phyloP scores from a whole-genome alignment of 2,113 vertebrate genomes.

The Clarias macrocephalus region DNA sequence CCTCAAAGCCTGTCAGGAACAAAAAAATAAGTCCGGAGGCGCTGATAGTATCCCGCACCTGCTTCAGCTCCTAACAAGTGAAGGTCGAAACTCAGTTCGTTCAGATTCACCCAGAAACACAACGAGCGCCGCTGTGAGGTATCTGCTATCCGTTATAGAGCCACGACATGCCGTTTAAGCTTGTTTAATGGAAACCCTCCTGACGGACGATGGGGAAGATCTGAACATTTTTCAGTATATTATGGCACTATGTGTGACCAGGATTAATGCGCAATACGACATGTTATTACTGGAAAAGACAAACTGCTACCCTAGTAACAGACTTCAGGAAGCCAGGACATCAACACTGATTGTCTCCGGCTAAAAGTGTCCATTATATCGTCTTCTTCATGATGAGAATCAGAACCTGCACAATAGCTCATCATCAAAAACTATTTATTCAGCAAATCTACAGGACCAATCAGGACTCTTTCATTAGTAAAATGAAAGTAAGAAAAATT shows the following conservation, averaged over 20 bases:
- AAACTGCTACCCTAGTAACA: not conserved
- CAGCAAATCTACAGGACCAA: not conserved
- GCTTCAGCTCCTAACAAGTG: not conserved
- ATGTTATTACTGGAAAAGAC: slow-evolving; percentile 2
- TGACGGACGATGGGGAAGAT: not conserved
- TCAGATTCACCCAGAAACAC: slow-evolving; percentile 14
- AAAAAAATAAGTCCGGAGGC: slow-evolving; percentile 28
- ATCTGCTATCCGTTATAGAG: not conserved
- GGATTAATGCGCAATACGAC: not conserved
- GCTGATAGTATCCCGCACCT: not conserved
- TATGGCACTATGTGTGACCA: not conserved
- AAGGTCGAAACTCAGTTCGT: slow-evolving; percentile 14
- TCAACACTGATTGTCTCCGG: too few species aligned
- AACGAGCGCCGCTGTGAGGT: not conserved
- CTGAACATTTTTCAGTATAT: not conserved
- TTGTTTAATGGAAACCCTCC: not conserved
- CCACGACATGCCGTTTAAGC: not conserved
- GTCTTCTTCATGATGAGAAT: not conserved
- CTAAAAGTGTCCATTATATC: not conserved
- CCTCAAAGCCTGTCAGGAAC: slow-evolving; percentile 20
- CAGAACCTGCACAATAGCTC: not conserved
- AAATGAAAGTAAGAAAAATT: not conserved
- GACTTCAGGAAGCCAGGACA: not conserved
- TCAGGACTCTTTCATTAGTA: not conserved
- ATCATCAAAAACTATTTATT: not conserved